Conservation (phyloP, 2,113 vertebrate species). For the Trochalopteron elliotii region DNA sequence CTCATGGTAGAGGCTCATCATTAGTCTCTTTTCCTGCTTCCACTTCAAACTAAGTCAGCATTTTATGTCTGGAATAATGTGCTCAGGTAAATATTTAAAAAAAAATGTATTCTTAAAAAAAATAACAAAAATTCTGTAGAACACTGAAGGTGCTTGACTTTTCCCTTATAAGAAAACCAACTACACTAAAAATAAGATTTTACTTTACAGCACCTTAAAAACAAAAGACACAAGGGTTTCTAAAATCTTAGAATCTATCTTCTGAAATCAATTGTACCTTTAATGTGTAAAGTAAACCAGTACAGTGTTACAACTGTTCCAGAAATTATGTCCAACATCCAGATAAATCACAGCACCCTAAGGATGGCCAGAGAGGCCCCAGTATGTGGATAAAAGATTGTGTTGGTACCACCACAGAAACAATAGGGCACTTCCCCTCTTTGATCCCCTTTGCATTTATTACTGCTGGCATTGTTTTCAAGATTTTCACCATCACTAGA, state of each 20-base stretch:
- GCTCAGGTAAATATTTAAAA: not conserved
- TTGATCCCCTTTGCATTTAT: not conserved
- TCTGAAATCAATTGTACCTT: not conserved
- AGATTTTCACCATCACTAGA: not conserved
- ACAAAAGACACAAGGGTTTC: not conserved
- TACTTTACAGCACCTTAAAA: not conserved
- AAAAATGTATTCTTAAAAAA: not conserved
- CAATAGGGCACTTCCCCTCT: accelerated
- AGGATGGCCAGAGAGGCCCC: not conserved
- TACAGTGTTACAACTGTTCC: not conserved
- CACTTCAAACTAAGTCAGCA: not conserved
- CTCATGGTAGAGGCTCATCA: not conserved
- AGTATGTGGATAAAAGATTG: not conserved
- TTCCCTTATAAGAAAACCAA: not conserved
- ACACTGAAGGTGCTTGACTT: not conserved
- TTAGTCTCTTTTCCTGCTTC: not conserved
- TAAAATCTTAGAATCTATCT: not conserved
- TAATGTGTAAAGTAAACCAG: not conserved
- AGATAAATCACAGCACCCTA: not conserved
- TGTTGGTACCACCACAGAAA: not conserved
- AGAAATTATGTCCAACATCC: not conserved
- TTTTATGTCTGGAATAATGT: not conserved
- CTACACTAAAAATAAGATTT: not conserved
- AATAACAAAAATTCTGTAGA: not conserved
- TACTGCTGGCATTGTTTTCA: not conserved